Evolutionary conservation across 2,797 vertebrate species (phyloP).

Genomic region (Spinibarbus caldwelli): DNA sequence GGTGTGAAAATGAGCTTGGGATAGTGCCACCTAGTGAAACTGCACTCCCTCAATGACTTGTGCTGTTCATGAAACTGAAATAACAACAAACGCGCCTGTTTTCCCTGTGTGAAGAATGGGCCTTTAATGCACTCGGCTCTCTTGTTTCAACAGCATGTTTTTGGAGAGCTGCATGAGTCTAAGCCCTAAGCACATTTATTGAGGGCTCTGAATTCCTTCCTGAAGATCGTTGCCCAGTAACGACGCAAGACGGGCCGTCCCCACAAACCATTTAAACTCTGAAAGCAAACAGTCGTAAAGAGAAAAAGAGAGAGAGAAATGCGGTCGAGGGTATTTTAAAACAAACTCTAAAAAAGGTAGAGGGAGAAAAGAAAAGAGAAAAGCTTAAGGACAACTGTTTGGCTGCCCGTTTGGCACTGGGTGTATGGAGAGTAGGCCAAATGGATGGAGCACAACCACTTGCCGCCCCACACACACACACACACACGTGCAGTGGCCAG

Average conservation of each 20-base stretch:
- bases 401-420: conserved; percentile 55
- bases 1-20: conserved; percentile 19
- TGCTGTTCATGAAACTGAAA: conserved; percentile 48
- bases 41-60: conserved; percentile 24
- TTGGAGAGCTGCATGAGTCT: conserved; percentile 62
- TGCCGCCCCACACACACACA: neutral
- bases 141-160: conserved; percentile 60
- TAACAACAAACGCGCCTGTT: conserved; percentile 44
- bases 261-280: conserved; percentile 68
- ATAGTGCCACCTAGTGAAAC: conserved; percentile 63
- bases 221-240: conserved; percentile 71
- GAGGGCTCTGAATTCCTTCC: conserved; percentile 72
- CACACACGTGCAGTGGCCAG: neutral
- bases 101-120: conserved; percentile 59
- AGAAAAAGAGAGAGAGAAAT: conserved; percentile 54
- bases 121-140: conserved; percentile 68
- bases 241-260: conserved; percentile 60
- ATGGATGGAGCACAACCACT: conserved; percentile 38
- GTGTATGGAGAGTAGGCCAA: conserved; percentile 38
- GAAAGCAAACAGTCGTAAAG: conserved; percentile 71
- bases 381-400: conserved; percentile 54
- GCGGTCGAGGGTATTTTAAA: conserved; percentile 66
- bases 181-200: conserved; percentile 67
- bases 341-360: conserved; percentile 68
- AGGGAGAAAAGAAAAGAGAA: conserved; percentile 58